Evolutionary conservation across 2,888 invertebrate species (phyloP).

Genomic region (Pterostichus madidus): DNA sequence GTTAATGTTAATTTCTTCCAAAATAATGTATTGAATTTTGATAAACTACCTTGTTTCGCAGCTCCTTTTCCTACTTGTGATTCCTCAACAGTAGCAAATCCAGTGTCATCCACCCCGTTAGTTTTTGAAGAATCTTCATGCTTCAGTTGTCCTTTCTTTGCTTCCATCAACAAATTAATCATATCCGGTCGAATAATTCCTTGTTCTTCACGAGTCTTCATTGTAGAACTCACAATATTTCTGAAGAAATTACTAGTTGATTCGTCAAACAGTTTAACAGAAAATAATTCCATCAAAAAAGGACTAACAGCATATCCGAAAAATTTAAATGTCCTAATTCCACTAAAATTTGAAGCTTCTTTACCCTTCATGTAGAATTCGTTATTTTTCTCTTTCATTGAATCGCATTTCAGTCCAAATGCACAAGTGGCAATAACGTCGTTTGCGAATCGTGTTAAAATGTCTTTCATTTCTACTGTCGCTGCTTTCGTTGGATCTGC

Average conservation of each 20-base stretch:
- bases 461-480: constrained; percentile 71
- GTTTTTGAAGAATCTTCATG: constrained; percentile 50
- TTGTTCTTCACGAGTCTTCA: too few relatives aligned
- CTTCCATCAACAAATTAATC: too few relatives aligned
- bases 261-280: constrained; percentile 69
- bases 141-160: constrained; percentile 72
- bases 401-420: constrained; percentile 69
- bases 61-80: constrained; percentile 71
- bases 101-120: constrained; percentile 50
- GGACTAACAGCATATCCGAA: constrained; percentile 50
- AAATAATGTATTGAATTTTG: too few relatives aligned
- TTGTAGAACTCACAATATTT: constrained; percentile 54
- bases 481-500: too few relatives aligned
- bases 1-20: too few relatives aligned
- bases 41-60: not conserved
- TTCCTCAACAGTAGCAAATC: constrained; percentile 69
- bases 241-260: constrained; percentile 75
- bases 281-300: constrained; percentile 67
- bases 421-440: constrained; percentile 73
- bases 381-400: too few relatives aligned
- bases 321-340: constrained; percentile 54
- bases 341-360: constrained; percentile 74
- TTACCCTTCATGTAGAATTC: constrained; percentile 79
- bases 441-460: constrained; percentile 72
- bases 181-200: too few relatives aligned